These are phyloP conservation scores for Ichneumoninae sp. DNA, from an alignment of 2,888 invertebrate genomes.

Conservation along the genomic window DNA sequence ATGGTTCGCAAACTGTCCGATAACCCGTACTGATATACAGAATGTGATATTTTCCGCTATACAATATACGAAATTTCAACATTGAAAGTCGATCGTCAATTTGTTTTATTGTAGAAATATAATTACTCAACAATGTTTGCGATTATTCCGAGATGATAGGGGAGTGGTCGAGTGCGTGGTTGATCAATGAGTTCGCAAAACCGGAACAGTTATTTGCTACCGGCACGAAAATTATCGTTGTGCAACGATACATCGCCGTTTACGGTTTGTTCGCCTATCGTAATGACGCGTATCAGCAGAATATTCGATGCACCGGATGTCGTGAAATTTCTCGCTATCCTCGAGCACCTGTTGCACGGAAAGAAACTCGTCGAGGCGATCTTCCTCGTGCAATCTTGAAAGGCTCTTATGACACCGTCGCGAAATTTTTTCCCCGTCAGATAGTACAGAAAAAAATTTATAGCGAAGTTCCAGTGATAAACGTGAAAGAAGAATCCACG, in stretches of 20 bases:
- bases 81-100: conserved; percentile 29
- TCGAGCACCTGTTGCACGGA: conserved; percentile 69
- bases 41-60: conserved; percentile 74
- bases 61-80: conserved; percentile 70
- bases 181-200: not conserved
- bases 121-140: not conserved
- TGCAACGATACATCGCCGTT: conserved; percentile 54
- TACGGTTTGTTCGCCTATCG: conserved; percentile 70
- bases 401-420: conserved; percentile 70
- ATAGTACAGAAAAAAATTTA: conserved; percentile 82
- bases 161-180: not conserved
- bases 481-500: conserved; percentile 81
- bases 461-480: conserved; percentile 82
- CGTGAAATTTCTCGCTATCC: conserved; percentile 66
- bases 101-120: conserved; percentile 25
- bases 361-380: conserved; percentile 62
- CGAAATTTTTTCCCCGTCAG: conserved; percentile 81
- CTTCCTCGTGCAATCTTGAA: conserved; percentile 67
- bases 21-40: conserved; percentile 67
- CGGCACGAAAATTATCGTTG: conserved; percentile 55
- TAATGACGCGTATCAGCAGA: conserved; percentile 71
- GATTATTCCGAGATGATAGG: not conserved
- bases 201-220: conserved; percentile 52
- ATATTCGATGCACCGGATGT: conserved; percentile 69
- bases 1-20: conserved; percentile 51